Evolutionary conservation across 2,113 vertebrate species (phyloP).

Genomic region (Nerophis ophidion): DNA sequence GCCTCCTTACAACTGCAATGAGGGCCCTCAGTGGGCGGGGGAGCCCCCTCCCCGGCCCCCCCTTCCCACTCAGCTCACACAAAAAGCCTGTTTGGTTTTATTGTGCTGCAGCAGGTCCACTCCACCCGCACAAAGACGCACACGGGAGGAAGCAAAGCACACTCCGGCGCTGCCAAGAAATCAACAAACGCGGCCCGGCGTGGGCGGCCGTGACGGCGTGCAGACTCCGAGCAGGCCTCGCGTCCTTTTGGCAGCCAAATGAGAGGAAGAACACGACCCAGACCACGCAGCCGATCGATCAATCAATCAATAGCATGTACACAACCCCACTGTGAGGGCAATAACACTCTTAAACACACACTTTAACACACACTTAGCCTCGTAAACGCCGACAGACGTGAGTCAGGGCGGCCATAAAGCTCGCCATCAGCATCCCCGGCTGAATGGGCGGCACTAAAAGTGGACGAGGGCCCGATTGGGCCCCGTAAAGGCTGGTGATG

Average conservation of each 20-base stretch:
- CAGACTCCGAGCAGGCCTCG: too few species aligned
- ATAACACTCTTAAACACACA: constrained; percentile 34
- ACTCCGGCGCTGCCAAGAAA: constrained; percentile 8
- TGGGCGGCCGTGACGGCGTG: background rate
- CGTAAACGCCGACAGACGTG: constrained; percentile 30
- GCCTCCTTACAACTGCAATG: constrained; percentile 15
- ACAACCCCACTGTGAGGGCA: constrained; percentile 28
- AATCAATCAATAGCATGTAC: constrained; percentile 13
- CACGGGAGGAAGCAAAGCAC: constrained; percentile 39
- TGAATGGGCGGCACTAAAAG: constrained; percentile 20
- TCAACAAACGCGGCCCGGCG: background rate
- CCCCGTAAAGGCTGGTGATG: constrained; percentile 47
- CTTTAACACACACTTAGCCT: constrained; percentile 27
- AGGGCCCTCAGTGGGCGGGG: constrained; percentile 18
- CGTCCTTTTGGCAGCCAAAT: too few species aligned
- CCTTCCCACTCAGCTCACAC: constrained; percentile 26
- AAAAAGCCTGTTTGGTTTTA: constrained; percentile 44
- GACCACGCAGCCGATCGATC: constrained; percentile 10
- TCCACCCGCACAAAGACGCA: constrained; percentile 29
- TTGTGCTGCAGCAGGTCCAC: constrained; percentile 38
- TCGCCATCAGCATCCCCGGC: constrained; percentile 31
- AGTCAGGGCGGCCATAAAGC: constrained; percentile 36
- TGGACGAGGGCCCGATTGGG: constrained; percentile 16
- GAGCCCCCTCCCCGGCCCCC: constrained; percentile 12
- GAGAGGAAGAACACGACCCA: background rate